Base-by-base conservation (phyloP, 2,797 vertebrate genomes). In the Nothura maculosa region DNA sequence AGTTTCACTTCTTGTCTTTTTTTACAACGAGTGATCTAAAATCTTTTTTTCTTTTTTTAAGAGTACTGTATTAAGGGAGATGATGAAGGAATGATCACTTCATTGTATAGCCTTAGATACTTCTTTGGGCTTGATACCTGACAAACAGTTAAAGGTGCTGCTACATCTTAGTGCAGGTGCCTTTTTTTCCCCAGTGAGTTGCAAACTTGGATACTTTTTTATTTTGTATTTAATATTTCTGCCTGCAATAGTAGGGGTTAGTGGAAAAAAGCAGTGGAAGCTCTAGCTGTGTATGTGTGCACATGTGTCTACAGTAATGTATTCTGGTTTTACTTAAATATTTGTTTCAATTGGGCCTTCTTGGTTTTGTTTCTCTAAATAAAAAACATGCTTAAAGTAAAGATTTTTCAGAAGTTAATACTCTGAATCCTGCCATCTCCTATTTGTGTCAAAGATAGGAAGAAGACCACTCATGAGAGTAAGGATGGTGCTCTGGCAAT, bases 1-100 rank as follows among this genome's bases (percentile, higher is more conserved):
- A 7, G 85, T 96, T 96, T 90, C 93, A 96, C 95, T 98, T 97
- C 97, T 97, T 97, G 95, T 95, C 93, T 96, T 97, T 48, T 54
- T 30, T 19, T 17, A 55, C 24, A 30, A 50, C 25, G 40, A 28
- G 25, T 48, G n/a, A 55, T 55, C 94, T 73, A 81, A 96, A 91
- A 82, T 90, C 93, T 93, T 92, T 90, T 89, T 92, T 52, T 91
- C 70, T 95, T 74, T 95, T 89, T 52, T 28, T 36, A 68, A 32
- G 66, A 86, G 16, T 55, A 91, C 11, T n/a, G 54, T 70, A 92
- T 94, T 89, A 84, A 63, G 78, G 93, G 70, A 87, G 91, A 93
- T 91, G 50, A 96, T 94, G 79, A 64, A n/a, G 75, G 78, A 95
- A 94, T 89, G 87, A 77, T 86, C 80, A 83, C 77, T 92, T 87